Conservation (phyloP, 1,140 invertebrate genomes). For the Armadillidium nasatum region DNA sequence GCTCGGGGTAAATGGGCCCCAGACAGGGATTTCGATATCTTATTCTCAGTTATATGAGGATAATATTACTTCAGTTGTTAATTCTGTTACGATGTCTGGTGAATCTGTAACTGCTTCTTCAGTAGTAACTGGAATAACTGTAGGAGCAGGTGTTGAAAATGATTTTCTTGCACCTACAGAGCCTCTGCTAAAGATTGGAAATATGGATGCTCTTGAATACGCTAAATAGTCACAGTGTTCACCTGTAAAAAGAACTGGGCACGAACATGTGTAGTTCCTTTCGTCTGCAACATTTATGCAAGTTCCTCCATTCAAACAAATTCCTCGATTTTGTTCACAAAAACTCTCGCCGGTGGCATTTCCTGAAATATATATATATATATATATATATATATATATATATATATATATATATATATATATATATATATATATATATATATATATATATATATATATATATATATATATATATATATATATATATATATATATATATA, state of each 20-base stretch:
- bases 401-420: too few species aligned
- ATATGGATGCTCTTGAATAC: neutral
- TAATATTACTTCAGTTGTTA: neutral
- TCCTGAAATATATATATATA: neutral
- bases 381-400: too few species aligned
- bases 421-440: too few species aligned
- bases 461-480: too few species aligned
- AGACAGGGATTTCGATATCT: neutral
- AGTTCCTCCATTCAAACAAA: constrained; percentile 45
- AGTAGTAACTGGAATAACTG: neutral
- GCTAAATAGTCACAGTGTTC: constrained; percentile 38
- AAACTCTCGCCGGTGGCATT: neutral
- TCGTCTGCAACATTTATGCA: constrained; percentile 36
- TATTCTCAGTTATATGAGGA: neutral
- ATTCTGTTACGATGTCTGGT: neutral
- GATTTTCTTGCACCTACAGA: neutral
- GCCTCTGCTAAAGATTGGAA: neutral
- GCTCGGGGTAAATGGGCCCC: too few species aligned
- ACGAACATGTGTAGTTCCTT: constrained; percentile 41
- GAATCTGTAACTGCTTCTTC: neutral
- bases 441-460: too few species aligned
- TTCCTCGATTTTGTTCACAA: constrained; percentile 24
- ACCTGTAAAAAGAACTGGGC: constrained; percentile 40
- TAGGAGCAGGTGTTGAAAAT: neutral
- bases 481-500: too few species aligned